phyloP scores from a whole-genome alignment of 1,140 invertebrate species.

The Drosophila kohkoa region DNA sequence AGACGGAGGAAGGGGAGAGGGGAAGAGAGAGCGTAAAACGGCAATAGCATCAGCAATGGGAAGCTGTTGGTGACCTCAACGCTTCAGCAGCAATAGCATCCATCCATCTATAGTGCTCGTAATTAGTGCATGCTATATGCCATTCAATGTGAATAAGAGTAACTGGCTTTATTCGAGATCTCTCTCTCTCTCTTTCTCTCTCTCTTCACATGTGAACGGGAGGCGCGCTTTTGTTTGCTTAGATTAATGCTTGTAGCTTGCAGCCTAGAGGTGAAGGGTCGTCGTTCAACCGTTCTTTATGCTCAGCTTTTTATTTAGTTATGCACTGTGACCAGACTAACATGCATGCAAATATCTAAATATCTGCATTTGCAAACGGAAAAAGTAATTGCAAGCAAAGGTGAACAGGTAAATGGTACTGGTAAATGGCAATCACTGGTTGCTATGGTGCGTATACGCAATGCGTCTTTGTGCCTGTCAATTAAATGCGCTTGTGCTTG shows the following conservation, averaged over 20 bases:
- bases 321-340: conserved; percentile 39
- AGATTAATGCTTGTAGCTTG: conserved; percentile 63
- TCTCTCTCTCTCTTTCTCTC: not conserved
- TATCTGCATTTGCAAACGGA: not conserved
- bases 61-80: conserved; percentile 51
- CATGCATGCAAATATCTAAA: conserved; percentile 32
- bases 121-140: conserved; percentile 52
- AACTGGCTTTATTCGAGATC: not conserved
- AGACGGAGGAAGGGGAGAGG: not conserved
- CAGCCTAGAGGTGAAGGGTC: conserved; percentile 18
- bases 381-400: not conserved
- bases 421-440: conserved; percentile 15
- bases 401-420: conserved; percentile 25
- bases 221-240: conserved; percentile 49
- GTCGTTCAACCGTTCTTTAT: conserved; percentile 24
- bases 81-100: not conserved
- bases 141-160: conserved; percentile 43
- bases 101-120: conserved; percentile 33
- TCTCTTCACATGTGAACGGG: conserved; percentile 13
- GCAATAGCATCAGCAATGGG: not conserved
- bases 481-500: conserved; percentile 34
- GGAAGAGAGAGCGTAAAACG: not conserved
- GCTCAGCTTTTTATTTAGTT: conserved; percentile 65
- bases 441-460: conserved; percentile 51
- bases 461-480: conserved; percentile 51